A percentile compares a stretch with the other conserved stretches of the same genome.
phyloP scores from a whole-genome alignment of 2,888 invertebrate genomes.

The Polymixis lichenea region DNA sequence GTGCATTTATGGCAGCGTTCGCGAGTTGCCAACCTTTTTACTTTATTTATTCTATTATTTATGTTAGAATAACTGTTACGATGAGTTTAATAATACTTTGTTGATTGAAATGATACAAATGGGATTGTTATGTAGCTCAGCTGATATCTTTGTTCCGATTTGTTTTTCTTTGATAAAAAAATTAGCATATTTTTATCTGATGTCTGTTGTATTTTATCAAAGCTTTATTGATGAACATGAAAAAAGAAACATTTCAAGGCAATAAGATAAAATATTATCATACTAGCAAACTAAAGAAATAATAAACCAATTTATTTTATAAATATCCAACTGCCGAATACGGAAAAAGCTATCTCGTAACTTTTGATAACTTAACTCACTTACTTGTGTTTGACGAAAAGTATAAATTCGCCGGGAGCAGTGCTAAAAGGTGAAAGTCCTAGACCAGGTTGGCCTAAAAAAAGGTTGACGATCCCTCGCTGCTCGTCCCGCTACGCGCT shows the following conservation, averaged over 20 bases:
- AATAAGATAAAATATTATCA: constrained; percentile 4
- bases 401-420: constrained; percentile 49
- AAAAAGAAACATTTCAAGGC: neutral
- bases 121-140: constrained; percentile 49
- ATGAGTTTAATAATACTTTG: constrained; percentile 70
- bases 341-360: constrained; percentile 16
- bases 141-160: constrained; percentile 38
- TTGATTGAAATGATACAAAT: constrained; percentile 58
- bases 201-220: constrained; percentile 28
- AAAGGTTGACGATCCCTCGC: constrained; percentile 85
- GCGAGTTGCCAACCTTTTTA: constrained; percentile 87
- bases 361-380: constrained; percentile 17
- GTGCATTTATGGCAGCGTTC: constrained; percentile 89
- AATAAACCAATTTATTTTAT: constrained; percentile 24
- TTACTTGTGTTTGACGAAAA: constrained; percentile 31
- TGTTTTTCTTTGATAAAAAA: constrained; percentile 41
- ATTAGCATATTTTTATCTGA: constrained; percentile 30
- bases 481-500: constrained; percentile 79
- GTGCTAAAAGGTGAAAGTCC: constrained; percentile 81
- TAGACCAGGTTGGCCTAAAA: constrained; percentile 81
- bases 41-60: constrained; percentile 76
- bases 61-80: constrained; percentile 77
- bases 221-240: neutral
- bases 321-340: constrained; percentile 15
- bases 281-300: constrained; percentile 23